Evolutionary conservation across 2,113 vertebrate species (phyloP).

Genomic region (Aegithalos caudatus): DNA sequence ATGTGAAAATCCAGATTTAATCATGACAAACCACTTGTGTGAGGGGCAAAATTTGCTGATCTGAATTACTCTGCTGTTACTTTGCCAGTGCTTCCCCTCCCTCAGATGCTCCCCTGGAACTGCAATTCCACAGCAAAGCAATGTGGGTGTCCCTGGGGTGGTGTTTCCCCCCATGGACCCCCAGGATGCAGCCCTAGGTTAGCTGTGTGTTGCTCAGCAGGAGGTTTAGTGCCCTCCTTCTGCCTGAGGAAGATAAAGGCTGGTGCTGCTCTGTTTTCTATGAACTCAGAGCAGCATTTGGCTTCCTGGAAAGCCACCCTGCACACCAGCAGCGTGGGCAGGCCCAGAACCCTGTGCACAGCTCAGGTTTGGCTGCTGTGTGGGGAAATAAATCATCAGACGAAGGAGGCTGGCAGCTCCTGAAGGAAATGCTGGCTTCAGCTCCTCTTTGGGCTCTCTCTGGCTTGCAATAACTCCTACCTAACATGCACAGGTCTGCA

Average conservation of each 20-base stretch:
- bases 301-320: constrained; percentile 9
- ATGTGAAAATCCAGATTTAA: not conserved
- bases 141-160: not conserved
- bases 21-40: not conserved
- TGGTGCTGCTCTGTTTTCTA: not conserved
- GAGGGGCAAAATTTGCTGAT: not conserved
- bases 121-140: not conserved
- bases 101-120: not conserved
- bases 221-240: not conserved
- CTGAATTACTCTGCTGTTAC: not conserved
- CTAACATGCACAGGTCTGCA: fast-evolving
- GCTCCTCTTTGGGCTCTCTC: not conserved
- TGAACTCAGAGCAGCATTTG: not conserved
- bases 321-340: not conserved
- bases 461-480: not conserved
- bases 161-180: not conserved
- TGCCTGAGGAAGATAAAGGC: not conserved
- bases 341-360: not conserved
- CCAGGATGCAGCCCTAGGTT: not conserved
- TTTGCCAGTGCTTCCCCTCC: not conserved
- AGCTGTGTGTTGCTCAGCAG: not conserved
- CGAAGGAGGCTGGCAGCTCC: not conserved
- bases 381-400: not conserved
- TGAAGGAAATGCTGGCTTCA: not conserved
- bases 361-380: not conserved